These are phyloP conservation scores for Grammomys surdaster DNA, from an alignment of 2,113 vertebrate genomes.

Conservation along the genomic window DNA sequence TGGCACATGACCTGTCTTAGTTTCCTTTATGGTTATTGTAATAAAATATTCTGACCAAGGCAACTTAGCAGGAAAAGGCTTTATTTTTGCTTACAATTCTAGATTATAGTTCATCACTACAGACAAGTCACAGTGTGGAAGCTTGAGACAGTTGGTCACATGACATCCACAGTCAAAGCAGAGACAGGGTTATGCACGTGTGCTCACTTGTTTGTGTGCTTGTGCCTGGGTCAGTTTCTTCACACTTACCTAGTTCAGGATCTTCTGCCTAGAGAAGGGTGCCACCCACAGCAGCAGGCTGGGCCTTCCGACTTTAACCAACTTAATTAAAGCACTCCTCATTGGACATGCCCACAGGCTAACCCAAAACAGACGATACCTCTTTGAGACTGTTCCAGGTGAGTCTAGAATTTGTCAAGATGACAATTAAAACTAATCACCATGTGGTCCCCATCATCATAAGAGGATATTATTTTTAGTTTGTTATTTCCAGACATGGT, in stretches of 20 bases:
- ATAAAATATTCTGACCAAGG: not conserved
- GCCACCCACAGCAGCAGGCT: not conserved
- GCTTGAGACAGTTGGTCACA: not conserved
- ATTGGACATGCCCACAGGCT: not conserved
- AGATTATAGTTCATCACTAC: not conserved
- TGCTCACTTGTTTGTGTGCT: not conserved
- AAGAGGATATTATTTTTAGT: constrained; percentile 1
- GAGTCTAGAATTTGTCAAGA: not conserved
- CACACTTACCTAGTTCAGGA: not conserved
- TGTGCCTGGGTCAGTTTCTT: not conserved
- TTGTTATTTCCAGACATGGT: constrained; percentile 37
- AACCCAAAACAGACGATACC: not conserved
- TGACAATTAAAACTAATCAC: not conserved
- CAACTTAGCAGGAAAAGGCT: not conserved
- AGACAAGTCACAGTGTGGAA: not conserved
- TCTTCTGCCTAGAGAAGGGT: not conserved
- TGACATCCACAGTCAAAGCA: not conserved
- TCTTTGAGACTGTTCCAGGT: not conserved
- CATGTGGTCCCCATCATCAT: not conserved
- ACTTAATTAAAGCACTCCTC: not conserved
- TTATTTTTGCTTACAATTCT: not conserved
- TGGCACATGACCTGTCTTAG: not conserved
- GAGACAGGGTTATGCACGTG: not conserved
- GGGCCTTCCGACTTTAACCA: not conserved
- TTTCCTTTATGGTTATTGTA: not conserved